Evolutionary conservation across 2,888 invertebrate species (phyloP).

Genomic region (Octonoba sinensis): DNA sequence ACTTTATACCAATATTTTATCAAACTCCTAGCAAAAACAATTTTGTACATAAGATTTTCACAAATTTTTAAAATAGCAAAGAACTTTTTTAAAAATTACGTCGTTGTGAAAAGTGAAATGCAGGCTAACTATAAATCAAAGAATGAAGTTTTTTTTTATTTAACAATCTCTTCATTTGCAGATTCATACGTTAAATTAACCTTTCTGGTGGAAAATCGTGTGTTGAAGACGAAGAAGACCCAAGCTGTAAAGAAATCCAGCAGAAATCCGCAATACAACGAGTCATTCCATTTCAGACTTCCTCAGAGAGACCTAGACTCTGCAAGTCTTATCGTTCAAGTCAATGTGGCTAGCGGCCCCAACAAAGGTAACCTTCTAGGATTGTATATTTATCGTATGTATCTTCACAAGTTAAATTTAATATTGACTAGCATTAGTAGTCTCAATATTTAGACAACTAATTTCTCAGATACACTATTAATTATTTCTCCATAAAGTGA

Average conservation of each 20-base stretch:
- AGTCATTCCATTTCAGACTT: conserved; percentile 84
- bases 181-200: conserved; percentile 78
- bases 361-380: conserved; percentile 75
- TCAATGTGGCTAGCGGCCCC: conserved; percentile 78
- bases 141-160: neutral
- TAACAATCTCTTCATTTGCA: conserved; percentile 15
- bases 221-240: conserved; percentile 82
- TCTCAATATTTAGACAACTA: too few species aligned
- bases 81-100: too few species aligned
- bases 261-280: conserved; percentile 78
- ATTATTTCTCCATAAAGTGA: too few species aligned
- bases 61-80: too few species aligned
- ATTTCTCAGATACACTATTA: too few species aligned
- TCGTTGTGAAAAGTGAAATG: too few species aligned
- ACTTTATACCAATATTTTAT: too few species aligned
- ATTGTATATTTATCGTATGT: too few species aligned
- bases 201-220: conserved; percentile 79
- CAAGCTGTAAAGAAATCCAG: conserved; percentile 71
- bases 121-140: neutral
- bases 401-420: too few species aligned
- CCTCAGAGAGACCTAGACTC: conserved; percentile 79
- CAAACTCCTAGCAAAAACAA: too few species aligned
- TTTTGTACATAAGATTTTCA: too few species aligned
- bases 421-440: too few species aligned
- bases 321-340: conserved; percentile 76